Conservation (phyloP, 1,140 invertebrate genomes). For the Drosophila tsacasi region DNA sequence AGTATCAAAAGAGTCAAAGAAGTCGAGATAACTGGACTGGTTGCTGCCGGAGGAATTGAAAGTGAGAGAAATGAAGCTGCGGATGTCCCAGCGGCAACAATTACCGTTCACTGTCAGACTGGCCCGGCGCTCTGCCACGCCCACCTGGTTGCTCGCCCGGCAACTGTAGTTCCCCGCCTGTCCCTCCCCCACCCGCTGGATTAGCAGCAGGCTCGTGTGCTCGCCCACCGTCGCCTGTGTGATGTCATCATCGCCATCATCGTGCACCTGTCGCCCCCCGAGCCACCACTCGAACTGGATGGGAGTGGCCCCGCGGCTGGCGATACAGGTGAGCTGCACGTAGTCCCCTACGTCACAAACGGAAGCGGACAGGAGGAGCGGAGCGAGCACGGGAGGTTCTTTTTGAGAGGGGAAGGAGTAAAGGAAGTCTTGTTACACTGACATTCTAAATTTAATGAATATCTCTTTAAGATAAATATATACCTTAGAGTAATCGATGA, state of each 20-base stretch:
- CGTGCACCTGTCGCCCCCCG: conserved; percentile 85
- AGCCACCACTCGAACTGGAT: conserved; percentile 89
- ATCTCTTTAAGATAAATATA: neutral
- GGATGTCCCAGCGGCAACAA: conserved; percentile 13
- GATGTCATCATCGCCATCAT: conserved; percentile 53
- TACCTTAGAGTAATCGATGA: neutral
- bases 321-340: conserved; percentile 89
- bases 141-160: conserved; percentile 90
- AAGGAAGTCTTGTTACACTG: neutral
- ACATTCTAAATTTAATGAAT: neutral
- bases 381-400: conserved; percentile 92
- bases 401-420: neutral
- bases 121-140: conserved; percentile 89
- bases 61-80: conserved; percentile 20
- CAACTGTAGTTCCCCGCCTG: conserved; percentile 94
- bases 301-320: conserved; percentile 90
- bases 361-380: conserved; percentile 91
- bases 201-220: conserved; percentile 85
- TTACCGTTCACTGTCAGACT: conserved; percentile 90
- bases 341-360: conserved; percentile 91
- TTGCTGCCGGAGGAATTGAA: conserved; percentile 16
- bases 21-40: conserved; percentile 37
- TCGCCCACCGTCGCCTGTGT: conserved; percentile 87
- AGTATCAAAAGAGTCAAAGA: conserved; percentile 34
- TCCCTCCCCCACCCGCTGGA: conserved; percentile 86